Evolutionary conservation across 1,140 invertebrate genomes (phyloP), one percentile per base, ranked within the genome.

Genomic region (Lepidurus packardi): DNA sequence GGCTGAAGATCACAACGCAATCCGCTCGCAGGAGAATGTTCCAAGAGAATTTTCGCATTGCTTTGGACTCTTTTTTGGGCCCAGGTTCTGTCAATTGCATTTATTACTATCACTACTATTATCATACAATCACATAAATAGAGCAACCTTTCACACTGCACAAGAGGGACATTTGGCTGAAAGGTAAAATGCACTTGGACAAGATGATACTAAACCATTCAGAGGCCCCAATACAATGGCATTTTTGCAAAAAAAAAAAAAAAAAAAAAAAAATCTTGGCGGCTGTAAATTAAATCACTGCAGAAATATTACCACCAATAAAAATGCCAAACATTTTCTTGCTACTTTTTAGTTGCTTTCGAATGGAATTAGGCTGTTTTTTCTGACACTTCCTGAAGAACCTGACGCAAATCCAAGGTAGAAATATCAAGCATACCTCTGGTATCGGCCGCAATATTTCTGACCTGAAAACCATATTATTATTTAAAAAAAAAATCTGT

Each of bases 371-470:
- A 65, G 16, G 21, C 13, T 16, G 53, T 21, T 65, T 65, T 65
- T 21, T 65, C 34, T 11, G 73, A 47, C 10, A 44, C 43, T 45
- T 78, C 78, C 21, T 74, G 73, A 5, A 78, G 73, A 16, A 78
- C 34, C n/a, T 74, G 78, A 16, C 75, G 78, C 9, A 73, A 43
- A 45, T 78, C 78, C 6, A 78, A 47, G 41, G 73, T 42, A 34
- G 78, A 34, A 9, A 74, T 73, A 44, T 78, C 78, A 5, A 73
- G 34, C 24, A 25, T 78, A 34, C 44, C 65, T 24, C 78, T 73
- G 73, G 73, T 74, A 47, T 73, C 73, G 10, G 78, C 74, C 41
- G 75, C 73, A 45, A 78, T 74, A 25, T 74, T 78, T 43, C 78
- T 43, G 44, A 78, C n/a, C 78, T 78, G 45, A 73, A 16, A 25